These are phyloP conservation scores for Sialia sialis DNA, from an alignment of 2,113 vertebrate genomes.

Conservation along the genomic window DNA sequence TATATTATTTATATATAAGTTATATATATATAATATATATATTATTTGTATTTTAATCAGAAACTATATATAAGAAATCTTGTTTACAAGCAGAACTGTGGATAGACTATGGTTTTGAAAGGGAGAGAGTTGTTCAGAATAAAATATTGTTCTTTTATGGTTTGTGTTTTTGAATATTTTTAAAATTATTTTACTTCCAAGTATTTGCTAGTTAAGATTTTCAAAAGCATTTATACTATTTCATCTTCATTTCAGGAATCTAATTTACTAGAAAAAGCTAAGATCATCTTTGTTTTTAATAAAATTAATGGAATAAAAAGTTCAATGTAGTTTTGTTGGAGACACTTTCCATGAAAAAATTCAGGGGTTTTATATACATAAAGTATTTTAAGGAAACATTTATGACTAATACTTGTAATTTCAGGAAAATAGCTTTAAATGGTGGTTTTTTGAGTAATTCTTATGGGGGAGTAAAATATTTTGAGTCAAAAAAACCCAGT, in stretches of 20 bases:
- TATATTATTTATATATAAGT: no score
- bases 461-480: not conserved
- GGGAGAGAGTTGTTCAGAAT: not conserved
- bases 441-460: not conserved
- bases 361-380: not conserved
- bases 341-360: not conserved
- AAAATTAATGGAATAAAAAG: not conserved
- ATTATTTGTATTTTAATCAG: no score
- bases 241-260: not conserved
- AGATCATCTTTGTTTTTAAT: not conserved
- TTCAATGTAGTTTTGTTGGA: not conserved
- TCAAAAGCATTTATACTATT: not conserved
- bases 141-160: not conserved
- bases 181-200: not conserved
- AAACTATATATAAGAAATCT: not conserved
- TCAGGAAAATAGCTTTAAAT: not conserved
- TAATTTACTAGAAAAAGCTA: not conserved
- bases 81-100: not conserved
- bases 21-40: no score
- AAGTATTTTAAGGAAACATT: not conserved
- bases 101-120: not conserved
- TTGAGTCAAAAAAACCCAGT: rapidly evolving
- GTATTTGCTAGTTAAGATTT: not conserved
- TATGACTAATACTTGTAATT: not conserved
- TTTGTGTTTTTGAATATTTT: not conserved